These are phyloP conservation scores for Creontiades dilutus DNA, from an alignment of 2,888 invertebrate genomes.

Conservation along the genomic window DNA sequence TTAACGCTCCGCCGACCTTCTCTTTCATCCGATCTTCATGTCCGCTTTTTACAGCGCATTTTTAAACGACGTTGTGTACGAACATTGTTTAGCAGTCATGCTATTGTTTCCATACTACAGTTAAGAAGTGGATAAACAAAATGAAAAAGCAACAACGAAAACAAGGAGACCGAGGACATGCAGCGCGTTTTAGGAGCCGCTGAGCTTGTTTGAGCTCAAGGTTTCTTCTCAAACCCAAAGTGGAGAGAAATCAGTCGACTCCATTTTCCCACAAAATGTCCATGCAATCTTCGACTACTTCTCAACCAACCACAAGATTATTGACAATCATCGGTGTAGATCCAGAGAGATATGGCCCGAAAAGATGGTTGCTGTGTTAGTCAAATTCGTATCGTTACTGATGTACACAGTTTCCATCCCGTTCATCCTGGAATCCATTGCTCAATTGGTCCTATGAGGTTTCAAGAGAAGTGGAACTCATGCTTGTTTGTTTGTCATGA, in stretches of 20 bases:
- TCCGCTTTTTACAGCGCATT: not conserved
- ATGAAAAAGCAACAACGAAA: not conserved
- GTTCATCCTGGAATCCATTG: too few species aligned
- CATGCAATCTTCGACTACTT: not conserved
- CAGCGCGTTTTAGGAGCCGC: not conserved
- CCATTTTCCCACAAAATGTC: not conserved
- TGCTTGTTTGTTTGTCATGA: too few species aligned
- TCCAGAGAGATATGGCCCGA: too few species aligned
- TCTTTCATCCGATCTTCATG: not conserved
- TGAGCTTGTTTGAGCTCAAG: not conserved
- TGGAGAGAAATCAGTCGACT: not conserved
- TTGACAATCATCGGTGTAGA: too few species aligned
- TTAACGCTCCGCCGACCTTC: slow-evolving; percentile 12
- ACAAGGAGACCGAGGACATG: not conserved
- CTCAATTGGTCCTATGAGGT: too few species aligned
- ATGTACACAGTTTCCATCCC: too few species aligned
- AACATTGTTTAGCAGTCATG: not conserved
- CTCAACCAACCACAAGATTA: too few species aligned
- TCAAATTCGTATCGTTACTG: too few species aligned
- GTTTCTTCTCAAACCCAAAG: not conserved
- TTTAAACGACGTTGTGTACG: not conserved
- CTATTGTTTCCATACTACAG: not conserved
- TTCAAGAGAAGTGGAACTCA: too few species aligned
- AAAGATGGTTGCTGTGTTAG: too few species aligned
- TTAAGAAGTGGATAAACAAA: not conserved